Conservation (phyloP, 2,113 vertebrate genomes). For the Lanius ludovicianus region DNA sequence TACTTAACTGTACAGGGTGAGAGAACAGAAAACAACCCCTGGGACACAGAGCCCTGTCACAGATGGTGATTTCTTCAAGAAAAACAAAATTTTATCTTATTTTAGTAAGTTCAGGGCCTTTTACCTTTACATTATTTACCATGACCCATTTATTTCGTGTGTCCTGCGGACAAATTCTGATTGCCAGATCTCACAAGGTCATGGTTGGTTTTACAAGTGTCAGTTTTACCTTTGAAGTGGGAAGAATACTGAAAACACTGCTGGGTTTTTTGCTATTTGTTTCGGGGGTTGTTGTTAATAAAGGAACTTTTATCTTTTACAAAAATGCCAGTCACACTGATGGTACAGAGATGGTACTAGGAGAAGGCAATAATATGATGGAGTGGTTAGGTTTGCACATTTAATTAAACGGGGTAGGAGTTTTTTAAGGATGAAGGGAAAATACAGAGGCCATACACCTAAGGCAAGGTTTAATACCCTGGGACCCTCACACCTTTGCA, state of each 20-base stretch:
- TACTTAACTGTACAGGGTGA: neutral
- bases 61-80: neutral
- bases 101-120: neutral
- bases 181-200: neutral
- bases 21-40: neutral
- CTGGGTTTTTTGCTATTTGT: neutral
- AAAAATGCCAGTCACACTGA: neutral
- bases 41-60: neutral
- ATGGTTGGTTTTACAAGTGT: neutral
- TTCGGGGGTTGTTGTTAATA: neutral
- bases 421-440: neutral
- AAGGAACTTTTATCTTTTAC: neutral
- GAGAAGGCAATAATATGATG: neutral
- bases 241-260: neutral
- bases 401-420: neutral
- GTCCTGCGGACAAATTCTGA: neutral
- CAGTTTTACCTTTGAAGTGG: neutral
- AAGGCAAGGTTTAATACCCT: neutral
- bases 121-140: neutral
- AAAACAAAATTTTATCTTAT: neutral
- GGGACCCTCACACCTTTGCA: neutral
- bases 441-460: neutral
- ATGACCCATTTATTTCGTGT: neutral
- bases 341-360: neutral
- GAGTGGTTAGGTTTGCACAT: neutral